Base-by-base conservation (phyloP, 2,113 vertebrate genomes). In the Donacobius atricapilla region DNA sequence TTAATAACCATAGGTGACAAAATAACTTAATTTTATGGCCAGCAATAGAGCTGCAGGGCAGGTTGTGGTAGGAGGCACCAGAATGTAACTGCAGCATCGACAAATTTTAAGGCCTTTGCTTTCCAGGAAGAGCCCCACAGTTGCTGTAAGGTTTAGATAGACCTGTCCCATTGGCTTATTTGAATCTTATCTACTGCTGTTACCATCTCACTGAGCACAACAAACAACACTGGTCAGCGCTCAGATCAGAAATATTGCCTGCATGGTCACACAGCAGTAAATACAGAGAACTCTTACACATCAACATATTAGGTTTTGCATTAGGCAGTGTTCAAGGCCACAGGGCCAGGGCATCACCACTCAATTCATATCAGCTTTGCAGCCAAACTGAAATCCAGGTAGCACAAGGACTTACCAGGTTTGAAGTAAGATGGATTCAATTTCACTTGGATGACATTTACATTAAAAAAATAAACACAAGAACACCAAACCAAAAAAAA, bases 1-100 rank as follows among this genome's bases (percentile, higher is more conserved):
- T 51, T 39, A 96, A 96, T 79, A 96, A 91, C 84, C 85, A 87
- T 48, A 94, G 69, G 90, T 22, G 31, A 97, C 86, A 96, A 95
- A 97, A 88, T 95, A 91, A 93, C 81, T 97, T 96, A 60, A 93
- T 94, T 96, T 96, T 96, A 93, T 53, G 58, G 56, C 56, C 56
- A 94, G 81, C 58, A 88, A 82, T 54, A 88, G 63, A 92, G 54
- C 77, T 89, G 77, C 44, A 48, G 75, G 48, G 61, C 58, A 45
- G 39, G 63, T 19, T 72, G 83, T 28, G 48, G 33, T 47, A 83
- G 66, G 71, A 94, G 35, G 58, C 68, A 96, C 72, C 44, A 75
- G 85, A 83, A 81, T 35, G 84, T 78, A 79, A 70, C 70, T 77
- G 75, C 92, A 89, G 50, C 75, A 79, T 35, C 35, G 5, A 73